Base-by-base conservation (phyloP, 2,888 invertebrate genomes). In the Cataglyphis altisquamis region DNA sequence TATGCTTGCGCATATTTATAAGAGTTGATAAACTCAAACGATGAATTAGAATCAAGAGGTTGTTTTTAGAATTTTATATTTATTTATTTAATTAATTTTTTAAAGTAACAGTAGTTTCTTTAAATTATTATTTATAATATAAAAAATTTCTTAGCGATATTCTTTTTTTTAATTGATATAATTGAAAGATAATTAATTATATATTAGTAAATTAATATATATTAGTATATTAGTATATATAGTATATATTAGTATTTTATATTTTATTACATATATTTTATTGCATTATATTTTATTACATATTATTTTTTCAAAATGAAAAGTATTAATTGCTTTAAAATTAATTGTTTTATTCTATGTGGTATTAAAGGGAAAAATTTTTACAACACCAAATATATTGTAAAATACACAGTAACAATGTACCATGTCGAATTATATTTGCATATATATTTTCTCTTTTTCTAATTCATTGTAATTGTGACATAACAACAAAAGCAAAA, bases 1-100 rank as follows among this genome's bases (percentile, higher is more conserved):
- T 70, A 78, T 70, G 45, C 29, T 15, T 29, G 57, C 10, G 45
- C 29, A 45, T 39, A n/a, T 12, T 39, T 25, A 75, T 67, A 67
- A 67, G 18, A 66, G 15, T 39, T 29, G 55, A 5, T 29, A 36
- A 66, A 12, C n/a, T 55, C 21, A 15, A 55, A 5, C 62, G 12
- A 52, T 45, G 21, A 62, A 29, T 39, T 39, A 41, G 36, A 75
- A 39, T 75, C 36, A 25, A 52, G 36, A 36, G 8, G 1, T 52
- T 67, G 8, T 5, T 36, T 48, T 48, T 0, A 21, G 21, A 12
- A 12, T 52, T 66, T 0, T 62, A 3, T 32, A 15, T 41, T 39
- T 18, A 18, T 64, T 15, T 29, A 21, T 41, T 55, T 64, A 73
- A 29, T 15, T 36, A n/a, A 41, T 52, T 64, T 10, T 25, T 64